Conservation (phyloP, 2,888 invertebrate species). For the Blastobasis lacticolella region DNA sequence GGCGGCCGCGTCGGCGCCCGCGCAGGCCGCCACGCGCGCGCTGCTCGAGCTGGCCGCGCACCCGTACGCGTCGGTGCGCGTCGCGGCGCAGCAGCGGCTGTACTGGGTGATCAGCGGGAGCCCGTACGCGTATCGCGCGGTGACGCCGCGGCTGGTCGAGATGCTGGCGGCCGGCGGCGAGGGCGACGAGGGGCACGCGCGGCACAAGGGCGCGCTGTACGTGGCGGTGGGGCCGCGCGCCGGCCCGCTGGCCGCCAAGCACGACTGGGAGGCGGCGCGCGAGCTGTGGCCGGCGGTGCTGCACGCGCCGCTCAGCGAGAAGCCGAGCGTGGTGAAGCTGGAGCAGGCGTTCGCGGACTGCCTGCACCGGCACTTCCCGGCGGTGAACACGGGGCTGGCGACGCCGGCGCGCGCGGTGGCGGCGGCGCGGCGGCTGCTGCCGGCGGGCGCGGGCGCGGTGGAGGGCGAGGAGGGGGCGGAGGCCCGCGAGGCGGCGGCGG, state of each 20-base stretch:
- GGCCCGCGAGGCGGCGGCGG: slow-evolving; percentile 2
- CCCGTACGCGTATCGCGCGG: slow-evolving; percentile 79
- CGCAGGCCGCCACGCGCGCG: slow-evolving; percentile 41
- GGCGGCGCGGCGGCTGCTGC: slow-evolving; percentile 61
- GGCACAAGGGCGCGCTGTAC: slow-evolving; percentile 81
- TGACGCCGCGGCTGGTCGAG: slow-evolving; percentile 77
- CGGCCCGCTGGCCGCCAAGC: slow-evolving; percentile 78
- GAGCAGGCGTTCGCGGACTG: slow-evolving; percentile 72
- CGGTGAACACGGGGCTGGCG: slow-evolving; percentile 74
- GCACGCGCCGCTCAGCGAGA: slow-evolving; percentile 87
- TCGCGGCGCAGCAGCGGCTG: slow-evolving; percentile 79
- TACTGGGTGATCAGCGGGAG: slow-evolving; percentile 77
- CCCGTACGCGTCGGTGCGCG: slow-evolving; percentile 67
- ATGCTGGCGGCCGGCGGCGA: slow-evolving; percentile 66
- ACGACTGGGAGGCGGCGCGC: slow-evolving; percentile 83
- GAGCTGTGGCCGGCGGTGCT: slow-evolving; percentile 87
- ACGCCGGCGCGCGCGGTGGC: slow-evolving; percentile 68
- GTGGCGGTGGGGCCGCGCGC: slow-evolving; percentile 80
- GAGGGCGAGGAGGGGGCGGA: slow-evolving; percentile 20
- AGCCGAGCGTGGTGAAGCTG: slow-evolving; percentile 83
- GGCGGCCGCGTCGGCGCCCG: slow-evolving; percentile 51
- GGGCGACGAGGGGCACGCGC: slow-evolving; percentile 67
- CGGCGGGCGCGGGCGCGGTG: slow-evolving; percentile 35
- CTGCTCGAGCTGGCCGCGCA: slow-evolving; percentile 49
- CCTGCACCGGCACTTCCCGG: slow-evolving; percentile 76